Evolutionary conservation across 2,113 vertebrate genomes (phyloP), one percentile per base, ranked within the genome.

Genomic region (Serinus canaria): DNA sequence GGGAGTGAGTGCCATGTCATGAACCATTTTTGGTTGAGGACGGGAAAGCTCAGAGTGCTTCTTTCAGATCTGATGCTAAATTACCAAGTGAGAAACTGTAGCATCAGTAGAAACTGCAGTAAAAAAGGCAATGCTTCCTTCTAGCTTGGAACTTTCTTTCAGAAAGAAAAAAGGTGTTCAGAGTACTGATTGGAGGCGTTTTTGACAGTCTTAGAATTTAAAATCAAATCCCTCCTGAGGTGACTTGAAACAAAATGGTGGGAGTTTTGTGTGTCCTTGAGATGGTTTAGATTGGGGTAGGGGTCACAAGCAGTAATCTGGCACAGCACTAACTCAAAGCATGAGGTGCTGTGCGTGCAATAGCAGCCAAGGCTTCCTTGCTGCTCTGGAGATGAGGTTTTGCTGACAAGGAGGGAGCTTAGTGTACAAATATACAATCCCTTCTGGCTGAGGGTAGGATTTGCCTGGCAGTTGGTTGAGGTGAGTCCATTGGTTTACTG

Each of bases 1-100:
- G 47, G 37, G 28, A 28, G 18, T 31, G 0, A 7, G 33, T 64
- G 39, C 39, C 2, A 1, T 27, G 31, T n/a, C 1, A 1, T 63
- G 53, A 83, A n/a, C 23, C 2, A 0, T 37, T 91, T 62, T 14
- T 60, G 59, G 21, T 9, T 44, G 47, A 62, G 17, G 11, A 11
- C 68, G 18, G 50, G 27, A 67, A 75, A 50, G 39, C 41, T 85
- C 33, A 16, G 58, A 83, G 59, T 27, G 7, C 33, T 59, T 33
- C 31, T 84, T 88, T 79, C 28, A 7, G 44, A 37, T 49, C 14
- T 76, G 35, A 8, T 68, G 62, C 33, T 72, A 8, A 79, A 70
- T 37, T 72, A 53, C 21, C 19, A 15, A n/a, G 17, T 49, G 56
- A 46, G 50, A 49, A 90, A 33, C 39, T 47, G 30, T 39, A 70